Percentiles rank a stretch among this genome's conserved stretches.
phyloP scores from a whole-genome alignment of 2,797 vertebrate genomes.

The Chaunax sp. region DNA sequence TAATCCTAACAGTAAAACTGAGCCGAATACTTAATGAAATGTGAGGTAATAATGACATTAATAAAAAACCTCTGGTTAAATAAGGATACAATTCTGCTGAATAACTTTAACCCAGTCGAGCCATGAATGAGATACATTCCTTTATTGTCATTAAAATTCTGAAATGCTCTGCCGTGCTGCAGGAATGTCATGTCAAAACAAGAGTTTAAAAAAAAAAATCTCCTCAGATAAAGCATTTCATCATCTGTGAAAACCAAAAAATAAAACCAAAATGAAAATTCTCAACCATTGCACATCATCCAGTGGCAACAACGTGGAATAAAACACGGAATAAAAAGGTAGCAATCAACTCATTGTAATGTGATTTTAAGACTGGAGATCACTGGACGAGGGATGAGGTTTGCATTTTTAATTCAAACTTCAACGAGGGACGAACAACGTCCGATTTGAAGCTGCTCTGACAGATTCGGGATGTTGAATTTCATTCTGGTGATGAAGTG shows the following conservation, averaged over 20 bases:
- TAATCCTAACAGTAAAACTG: no score
- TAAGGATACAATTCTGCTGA: no score
- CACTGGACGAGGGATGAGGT: not conserved
- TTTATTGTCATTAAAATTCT: constrained; percentile 71
- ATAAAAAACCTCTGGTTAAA: no score
- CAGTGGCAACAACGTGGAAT: not conserved
- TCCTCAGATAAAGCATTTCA: constrained; percentile 41
- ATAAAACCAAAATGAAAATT: constrained; percentile 36
- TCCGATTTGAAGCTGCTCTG: constrained; percentile 8
- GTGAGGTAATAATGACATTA: no score
- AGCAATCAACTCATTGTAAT: constrained; percentile 11
- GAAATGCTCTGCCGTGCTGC: constrained; percentile 43
- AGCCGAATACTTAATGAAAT: no score
- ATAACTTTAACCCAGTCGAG: not conserved
- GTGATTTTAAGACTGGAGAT: constrained; percentile 27
- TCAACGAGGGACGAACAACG: constrained; percentile 4
- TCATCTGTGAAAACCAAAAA: constrained; percentile 27
- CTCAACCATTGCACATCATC: constrained; percentile 49
- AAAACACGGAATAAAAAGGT: not conserved
- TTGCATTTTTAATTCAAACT: constrained; percentile 45
- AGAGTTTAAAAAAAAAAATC: constrained; percentile 39
- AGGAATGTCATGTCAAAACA: constrained; percentile 58
- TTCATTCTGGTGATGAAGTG: constrained; percentile 9
- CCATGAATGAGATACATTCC: constrained; percentile 63
- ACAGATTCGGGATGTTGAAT: not conserved